phyloP scores from a whole-genome alignment of 2,113 vertebrate genomes.

The Bos indicus region DNA sequence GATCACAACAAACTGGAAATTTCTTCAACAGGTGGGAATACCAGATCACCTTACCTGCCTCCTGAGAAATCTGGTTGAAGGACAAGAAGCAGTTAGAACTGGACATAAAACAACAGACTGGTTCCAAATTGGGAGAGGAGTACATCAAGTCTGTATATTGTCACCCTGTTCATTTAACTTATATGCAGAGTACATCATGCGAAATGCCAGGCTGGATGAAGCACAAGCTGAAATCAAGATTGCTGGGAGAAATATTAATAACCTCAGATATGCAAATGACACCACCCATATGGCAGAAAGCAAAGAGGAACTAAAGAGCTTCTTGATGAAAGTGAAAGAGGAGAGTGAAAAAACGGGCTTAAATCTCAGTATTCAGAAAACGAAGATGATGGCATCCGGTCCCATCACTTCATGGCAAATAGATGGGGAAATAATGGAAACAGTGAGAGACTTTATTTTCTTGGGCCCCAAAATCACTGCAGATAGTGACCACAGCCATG shows the following conservation, averaged over 20 bases:
- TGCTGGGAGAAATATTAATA: background rate
- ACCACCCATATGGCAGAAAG: background rate
- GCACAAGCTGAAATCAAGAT: background rate
- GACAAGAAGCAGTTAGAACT: background rate
- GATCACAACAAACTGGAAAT: background rate
- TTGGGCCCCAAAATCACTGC: background rate
- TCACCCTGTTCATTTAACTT: background rate
- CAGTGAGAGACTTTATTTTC: background rate
- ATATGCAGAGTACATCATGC: background rate
- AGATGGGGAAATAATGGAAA: background rate
- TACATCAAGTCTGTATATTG: background rate
- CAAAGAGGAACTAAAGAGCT: background rate
- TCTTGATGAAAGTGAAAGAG: background rate
- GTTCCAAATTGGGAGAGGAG: background rate
- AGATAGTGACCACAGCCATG: background rate
- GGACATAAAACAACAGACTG: background rate
- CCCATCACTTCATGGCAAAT: background rate
- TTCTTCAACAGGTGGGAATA: background rate
- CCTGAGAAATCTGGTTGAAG: background rate
- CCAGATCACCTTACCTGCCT: background rate
- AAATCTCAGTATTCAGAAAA: background rate
- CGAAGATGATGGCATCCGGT: background rate
- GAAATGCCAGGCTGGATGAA: background rate
- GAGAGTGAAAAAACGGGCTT: background rate
- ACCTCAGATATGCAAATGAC: background rate